Evolutionary conservation across 2,888 invertebrate genomes (phyloP).

Genomic region (Meganola albula): DNA sequence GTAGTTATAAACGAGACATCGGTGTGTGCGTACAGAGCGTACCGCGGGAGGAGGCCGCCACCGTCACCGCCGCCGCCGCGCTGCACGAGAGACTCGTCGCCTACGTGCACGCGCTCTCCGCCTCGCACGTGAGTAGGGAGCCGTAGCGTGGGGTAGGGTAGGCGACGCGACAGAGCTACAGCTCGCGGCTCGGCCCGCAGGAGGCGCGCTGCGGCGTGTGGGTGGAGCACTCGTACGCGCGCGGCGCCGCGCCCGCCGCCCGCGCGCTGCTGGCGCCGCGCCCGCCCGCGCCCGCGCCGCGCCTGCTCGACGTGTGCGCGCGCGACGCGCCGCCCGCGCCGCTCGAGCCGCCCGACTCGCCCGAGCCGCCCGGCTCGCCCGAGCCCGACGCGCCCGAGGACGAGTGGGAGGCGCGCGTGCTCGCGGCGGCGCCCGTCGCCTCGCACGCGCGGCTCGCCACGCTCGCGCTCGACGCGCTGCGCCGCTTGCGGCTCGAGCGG

Average conservation of each 20-base stretch:
- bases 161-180: too few relatives aligned
- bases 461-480: conserved; percentile 27
- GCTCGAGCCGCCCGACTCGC: conserved; percentile 17
- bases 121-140: conserved; percentile 34
- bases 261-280: conserved; percentile 38
- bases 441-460: conserved; percentile 22
- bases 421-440: conserved; percentile 36
- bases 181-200: conserved; percentile 13
- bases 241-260: conserved; percentile 27
- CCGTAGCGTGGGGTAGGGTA: conserved; percentile 21
- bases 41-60: neutral
- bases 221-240: conserved; percentile 64
- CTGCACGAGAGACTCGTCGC: conserved; percentile 58
- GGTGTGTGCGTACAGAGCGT: neutral
- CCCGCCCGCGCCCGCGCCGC: conserved; percentile 8
- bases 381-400: conserved; percentile 24
- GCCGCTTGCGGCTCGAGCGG: conserved; percentile 38
- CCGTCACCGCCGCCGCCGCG: conserved; percentile 20
- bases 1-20: too few relatives aligned
- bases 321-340: conserved; percentile 15
- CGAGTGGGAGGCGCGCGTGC: conserved; percentile 6
- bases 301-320: conserved; percentile 21
- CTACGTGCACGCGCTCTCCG: conserved; percentile 46
- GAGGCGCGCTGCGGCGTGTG: conserved; percentile 45
- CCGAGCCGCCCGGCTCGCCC: conserved; percentile 14